Evolutionary conservation across 2,797 vertebrate species (phyloP), one percentile per base, ranked within the genome.

Genomic region (Mus caroli): DNA sequence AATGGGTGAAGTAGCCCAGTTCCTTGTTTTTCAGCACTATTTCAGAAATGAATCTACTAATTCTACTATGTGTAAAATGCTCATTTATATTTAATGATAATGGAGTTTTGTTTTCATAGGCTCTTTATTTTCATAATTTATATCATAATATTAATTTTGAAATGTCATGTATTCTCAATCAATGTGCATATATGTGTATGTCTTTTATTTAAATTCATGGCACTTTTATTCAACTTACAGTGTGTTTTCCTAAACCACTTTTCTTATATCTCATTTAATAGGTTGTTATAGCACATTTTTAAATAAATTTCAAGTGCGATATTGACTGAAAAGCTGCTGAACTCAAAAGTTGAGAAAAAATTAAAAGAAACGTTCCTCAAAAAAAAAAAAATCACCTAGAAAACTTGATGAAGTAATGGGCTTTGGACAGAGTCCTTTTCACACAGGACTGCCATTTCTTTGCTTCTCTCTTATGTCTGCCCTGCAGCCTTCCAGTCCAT

Each of bases 261-360:
- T 28, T 94, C 88, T 94, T 94, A 90, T 62, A 60, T 84, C 73
- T 97, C 95, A 40, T 64, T 46, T 40, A 2, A 90, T 92, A 64
- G 60, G 3, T 85, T 95, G 94, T 76, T 1, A 96, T 14, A n/a
- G 50, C 96, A 31, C 62, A 26, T 89, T 96, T 95, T 94, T n/a
- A 84, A 95, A 58, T 19, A 95, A 54, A 77, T 82, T 67, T 97
- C 78, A 95, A 97, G 96, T 69, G 6, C 96, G 82, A 0, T 37
- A 58, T 76, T 71, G 26, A 93, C 91, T 58, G 11, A 90, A 34
- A 69, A 24, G 54, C 11, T 93, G 22, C 7, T 87, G 10, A 34
- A 79, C 9, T 91, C 12, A 79, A 34, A 87, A 91, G 84, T 73
- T n/a, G 50, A 50, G 6, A 43, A 97, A 78, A 37, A 34, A n/a